Base-by-base conservation (phyloP, 2,113 vertebrate species). In the Grus americana region DNA sequence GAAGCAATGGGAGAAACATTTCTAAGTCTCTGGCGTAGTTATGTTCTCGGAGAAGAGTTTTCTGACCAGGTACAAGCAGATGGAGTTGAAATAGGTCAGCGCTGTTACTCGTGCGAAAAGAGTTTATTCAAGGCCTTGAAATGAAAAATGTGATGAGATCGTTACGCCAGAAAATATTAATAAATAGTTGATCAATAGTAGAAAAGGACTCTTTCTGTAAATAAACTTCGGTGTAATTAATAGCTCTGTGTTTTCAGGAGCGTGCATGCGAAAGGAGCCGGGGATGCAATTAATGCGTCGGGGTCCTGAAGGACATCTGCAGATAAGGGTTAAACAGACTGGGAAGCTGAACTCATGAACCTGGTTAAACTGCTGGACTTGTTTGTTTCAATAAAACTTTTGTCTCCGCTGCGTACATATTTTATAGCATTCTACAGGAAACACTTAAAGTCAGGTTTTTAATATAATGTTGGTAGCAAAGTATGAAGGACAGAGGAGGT, bases 211-310 rank as follows among this genome's bases (percentile, higher is more conserved):
- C 83, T 94, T 98, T 96, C 96, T 98, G 98, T 98, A 98, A 98
- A 98, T 97, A 99, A 99, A 99, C 98, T 98, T 98, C 97, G 95
- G 97, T 97, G 98, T 98, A 99, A 99, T 99, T 99, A 99, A 99
- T 98, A 98, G 92, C 98, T 98, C 98, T 97, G 98, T 98, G 98
- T 84, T 99, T 98, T 99, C 98, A 98, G 98, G 96, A 98, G 98
- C 94, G 96, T 98, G 98, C 98, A 98, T 98, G 98, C 98, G 98
- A 97, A 98, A 97, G 98, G 98, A 97, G 98, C 98, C 1, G 84
- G 97, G 97, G 97, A 98, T 98, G 98, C 98, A 98, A 97, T 99
- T 98, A 98, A 97, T 95, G 98, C 98, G 98, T 97, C 90, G 68
- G 97, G 95, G 97, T 14, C 98, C 98, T 99, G 91, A 98, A 99